Percentiles rank a stretch among this genome's conserved stretches.
Evolutionary conservation across 2,888 invertebrate genomes (phyloP).

Genomic region (Ischnus inquisitorius): DNA sequence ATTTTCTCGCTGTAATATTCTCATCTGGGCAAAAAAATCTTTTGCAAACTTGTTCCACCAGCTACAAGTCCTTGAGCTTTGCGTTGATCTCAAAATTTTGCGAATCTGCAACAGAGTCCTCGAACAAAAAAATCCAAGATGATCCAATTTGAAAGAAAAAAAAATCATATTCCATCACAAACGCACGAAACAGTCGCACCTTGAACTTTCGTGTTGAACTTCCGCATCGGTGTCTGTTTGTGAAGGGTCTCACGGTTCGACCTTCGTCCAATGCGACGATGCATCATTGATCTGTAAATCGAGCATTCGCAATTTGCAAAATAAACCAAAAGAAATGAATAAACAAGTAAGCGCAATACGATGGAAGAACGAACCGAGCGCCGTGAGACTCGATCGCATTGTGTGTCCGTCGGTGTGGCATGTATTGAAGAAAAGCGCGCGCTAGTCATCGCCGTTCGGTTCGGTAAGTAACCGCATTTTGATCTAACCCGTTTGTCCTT

Average conservation of each 20-base stretch:
- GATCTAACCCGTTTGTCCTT: slow-evolving; percentile 60
- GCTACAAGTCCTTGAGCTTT: slow-evolving; percentile 9
- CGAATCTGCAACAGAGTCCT: neutral
- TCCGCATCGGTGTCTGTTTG: slow-evolving; percentile 49
- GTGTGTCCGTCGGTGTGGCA: slow-evolving; percentile 72
- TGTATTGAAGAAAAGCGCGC: slow-evolving; percentile 71
- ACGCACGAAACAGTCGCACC: slow-evolving; percentile 51
- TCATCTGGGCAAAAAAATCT: neutral
- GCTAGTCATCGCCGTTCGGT: slow-evolving; percentile 70
- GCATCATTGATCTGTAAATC: neutral
- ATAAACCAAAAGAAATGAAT: neutral
- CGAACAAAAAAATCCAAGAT: too few relatives aligned
- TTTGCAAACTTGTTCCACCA: slow-evolving; percentile 24
- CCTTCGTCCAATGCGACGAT: slow-evolving; percentile 22
- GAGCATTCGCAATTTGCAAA: neutral
- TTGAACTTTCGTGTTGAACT: slow-evolving; percentile 50
- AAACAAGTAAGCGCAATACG: neutral
- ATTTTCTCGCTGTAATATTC: slow-evolving; percentile 15
- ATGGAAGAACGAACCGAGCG: neutral
- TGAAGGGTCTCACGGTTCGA: slow-evolving; percentile 58
- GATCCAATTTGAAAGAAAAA: neutral
- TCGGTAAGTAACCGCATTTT: slow-evolving; percentile 77
- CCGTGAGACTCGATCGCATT: slow-evolving; percentile 40
- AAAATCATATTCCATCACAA: slow-evolving; percentile 23
- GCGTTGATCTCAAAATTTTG: neutral